Evolutionary conservation across 2,888 invertebrate species (phyloP).

Genomic region (Netelia virgata): DNA sequence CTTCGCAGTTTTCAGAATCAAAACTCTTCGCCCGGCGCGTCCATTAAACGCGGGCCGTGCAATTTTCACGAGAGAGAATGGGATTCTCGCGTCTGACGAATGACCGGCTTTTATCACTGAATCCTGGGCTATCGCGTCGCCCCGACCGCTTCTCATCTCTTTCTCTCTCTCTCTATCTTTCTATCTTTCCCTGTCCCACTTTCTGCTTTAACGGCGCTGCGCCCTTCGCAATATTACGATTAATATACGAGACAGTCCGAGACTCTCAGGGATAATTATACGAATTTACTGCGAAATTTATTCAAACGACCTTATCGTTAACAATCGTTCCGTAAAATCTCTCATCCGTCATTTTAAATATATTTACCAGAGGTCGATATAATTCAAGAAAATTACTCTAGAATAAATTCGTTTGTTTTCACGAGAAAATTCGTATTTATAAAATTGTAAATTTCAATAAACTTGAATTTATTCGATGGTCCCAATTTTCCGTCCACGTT

Average conservation of each 20-base stretch:
- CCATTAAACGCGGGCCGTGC: constrained; percentile 35
- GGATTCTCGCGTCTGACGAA: constrained; percentile 70
- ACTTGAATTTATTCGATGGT: background rate
- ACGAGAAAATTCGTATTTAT: background rate
- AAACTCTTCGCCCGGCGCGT: constrained; percentile 41
- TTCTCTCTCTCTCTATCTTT: no score
- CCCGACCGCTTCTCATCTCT: constrained; percentile 25
- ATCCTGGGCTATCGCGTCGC: constrained; percentile 34
- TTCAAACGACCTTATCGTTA: constrained; percentile 5
- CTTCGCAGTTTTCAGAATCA: constrained; percentile 18
- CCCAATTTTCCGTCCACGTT: background rate
- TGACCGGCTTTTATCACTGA: constrained; percentile 74
- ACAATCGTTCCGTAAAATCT: background rate
- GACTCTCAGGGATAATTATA: background rate
- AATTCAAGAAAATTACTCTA: background rate
- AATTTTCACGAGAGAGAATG: constrained; percentile 23
- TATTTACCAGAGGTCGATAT: background rate
- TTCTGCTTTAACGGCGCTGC: constrained; percentile 19
- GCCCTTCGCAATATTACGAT: constrained; percentile 33
- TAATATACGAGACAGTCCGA: constrained; percentile 13
- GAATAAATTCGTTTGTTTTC: background rate
- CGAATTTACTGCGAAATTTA: constrained; percentile 9
- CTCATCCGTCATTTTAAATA: background rate
- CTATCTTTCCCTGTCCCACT: constrained; percentile 28
- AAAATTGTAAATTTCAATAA: background rate